Evolutionary conservation across 2,888 invertebrate species (phyloP).

Genomic region (Rapana venosa): DNA sequence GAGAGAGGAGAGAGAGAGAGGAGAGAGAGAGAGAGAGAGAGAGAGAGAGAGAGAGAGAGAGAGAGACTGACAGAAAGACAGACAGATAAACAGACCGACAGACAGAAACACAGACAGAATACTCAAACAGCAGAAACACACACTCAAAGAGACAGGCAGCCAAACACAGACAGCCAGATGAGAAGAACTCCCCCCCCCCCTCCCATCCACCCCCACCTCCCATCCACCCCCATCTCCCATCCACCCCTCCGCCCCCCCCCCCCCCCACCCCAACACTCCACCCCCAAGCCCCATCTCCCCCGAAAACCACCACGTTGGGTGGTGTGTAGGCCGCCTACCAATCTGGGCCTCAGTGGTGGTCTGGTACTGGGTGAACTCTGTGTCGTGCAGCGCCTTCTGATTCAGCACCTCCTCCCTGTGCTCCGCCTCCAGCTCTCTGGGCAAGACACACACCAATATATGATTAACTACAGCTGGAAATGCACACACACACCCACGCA

Average conservation of each 20-base stretch:
- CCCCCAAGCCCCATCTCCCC: too few relatives aligned
- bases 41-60: neutral
- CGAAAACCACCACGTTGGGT: too few relatives aligned
- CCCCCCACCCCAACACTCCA: too few relatives aligned
- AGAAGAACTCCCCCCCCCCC: neutral
- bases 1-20: neutral
- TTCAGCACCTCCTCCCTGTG: constrained; percentile 47
- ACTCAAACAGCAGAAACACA: neutral
- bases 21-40: neutral
- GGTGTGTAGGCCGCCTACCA: constrained; percentile 32
- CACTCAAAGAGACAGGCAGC: neutral
- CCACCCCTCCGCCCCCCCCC: too few relatives aligned
- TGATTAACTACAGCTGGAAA: neutral
- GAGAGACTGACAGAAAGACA: neutral
- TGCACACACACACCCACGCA: neutral
- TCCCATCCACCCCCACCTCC: too few relatives aligned
- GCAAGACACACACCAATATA: neutral
- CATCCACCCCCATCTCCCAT: too few relatives aligned
- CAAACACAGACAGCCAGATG: neutral
- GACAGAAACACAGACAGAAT: neutral
- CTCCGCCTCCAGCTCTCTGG: constrained; percentile 48
- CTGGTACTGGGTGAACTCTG: constrained; percentile 46
- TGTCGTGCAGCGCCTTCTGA: constrained; percentile 43
- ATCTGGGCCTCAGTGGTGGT: constrained; percentile 48
- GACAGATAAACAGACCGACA: neutral